Base-by-base conservation (phyloP, 2,888 invertebrate species). In the Amblyteles armatorius region DNA sequence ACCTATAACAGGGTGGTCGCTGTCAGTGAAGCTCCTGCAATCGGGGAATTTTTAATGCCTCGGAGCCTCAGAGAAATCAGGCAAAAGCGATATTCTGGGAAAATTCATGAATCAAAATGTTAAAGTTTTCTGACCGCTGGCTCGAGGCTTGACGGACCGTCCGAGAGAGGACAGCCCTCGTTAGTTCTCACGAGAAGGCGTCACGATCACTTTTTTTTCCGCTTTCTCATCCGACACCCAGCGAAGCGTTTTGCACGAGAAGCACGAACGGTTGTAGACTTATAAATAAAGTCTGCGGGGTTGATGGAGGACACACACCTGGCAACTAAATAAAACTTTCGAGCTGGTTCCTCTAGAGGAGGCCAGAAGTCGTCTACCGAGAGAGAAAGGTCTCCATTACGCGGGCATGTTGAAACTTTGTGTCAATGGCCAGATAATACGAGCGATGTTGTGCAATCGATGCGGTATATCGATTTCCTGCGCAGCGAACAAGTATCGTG, bases 401-500 rank as follows among this genome's bases (percentile, higher is more conserved):
- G 13, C 36, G 69, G 26, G 40, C 63, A 13, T 44, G 44, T 63
- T 48, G 48, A 71, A 33, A 60, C 55, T 79, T 63, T 63, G 71
- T 79, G 79, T 79, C 71, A 72, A 72, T 72, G 79, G 36, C 79
- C 79, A 26, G 63, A 65, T 79, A 79, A 79, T 65, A 36, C 63
- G 79, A 52, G 26, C 50, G 52, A 36, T 40, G 63, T 79, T 79
- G 40, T 52, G 79, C 65, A 79, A 79, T 22, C 50, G 50, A 6
- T 63, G 11, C n/a, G n/a, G 6, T 16, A 69, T 48, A 69, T 48
- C 52, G 36, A 44, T 60, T 22, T 4, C n/a, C 40, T 26, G 19
- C 26, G 55, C 19, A 5, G 57, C 36, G 16, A 73, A 73, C 6
- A 16, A 3, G 7, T 16, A 44, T 11, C 55, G 11, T 52, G 36